Evolutionary conservation across 2,888 invertebrate genomes (phyloP), one percentile per base, ranked within the genome.

Genomic region (Phlogophora meticulosa): DNA sequence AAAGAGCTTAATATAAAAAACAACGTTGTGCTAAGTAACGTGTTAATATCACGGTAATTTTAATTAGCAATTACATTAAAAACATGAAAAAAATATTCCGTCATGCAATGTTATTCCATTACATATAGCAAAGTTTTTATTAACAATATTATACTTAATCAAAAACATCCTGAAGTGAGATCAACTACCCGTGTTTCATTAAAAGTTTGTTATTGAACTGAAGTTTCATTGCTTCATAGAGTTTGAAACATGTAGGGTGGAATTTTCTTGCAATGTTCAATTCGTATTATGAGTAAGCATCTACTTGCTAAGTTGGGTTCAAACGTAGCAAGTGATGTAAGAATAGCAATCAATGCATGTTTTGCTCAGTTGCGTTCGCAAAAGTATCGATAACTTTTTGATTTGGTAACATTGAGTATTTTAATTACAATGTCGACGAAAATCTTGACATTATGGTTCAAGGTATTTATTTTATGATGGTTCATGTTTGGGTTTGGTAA

Each of bases 161-260:
- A 85, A 87, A 85, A 88, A 88, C 82, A 85, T 84, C 75, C 66
- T 70, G 72, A 76, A 80, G 78, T 82, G 76, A 85, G 86, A 90
- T 90, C 85, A 90, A 86, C 87, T 88, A 88, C 87, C 88, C 86
- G 85, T 89, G 91, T 93, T 94, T 94, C 92, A 94, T 94, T 94
- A 94, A 94, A 94, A 94, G 92, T 94, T 94, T 92, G 84, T 87
- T 89, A 89, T 88, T 85, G 90, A 90, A 86, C 85, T 73, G 76
- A 91, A 93, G 87, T 93, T 93, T 86, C 88, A 90, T 90, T 90
- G 89, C 89, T 85, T 89, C 87, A 88, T 87, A 82, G 84, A 91
- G 89, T 90, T 90, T 79, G 85, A 88, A 92, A 90, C 88, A 92
- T 93, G 89, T 89, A 80, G 88, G 85, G 64, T 86, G 88, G 89